Base-by-base conservation (phyloP, 2,888 invertebrate genomes). In the Fabriciana adippe region DNA sequence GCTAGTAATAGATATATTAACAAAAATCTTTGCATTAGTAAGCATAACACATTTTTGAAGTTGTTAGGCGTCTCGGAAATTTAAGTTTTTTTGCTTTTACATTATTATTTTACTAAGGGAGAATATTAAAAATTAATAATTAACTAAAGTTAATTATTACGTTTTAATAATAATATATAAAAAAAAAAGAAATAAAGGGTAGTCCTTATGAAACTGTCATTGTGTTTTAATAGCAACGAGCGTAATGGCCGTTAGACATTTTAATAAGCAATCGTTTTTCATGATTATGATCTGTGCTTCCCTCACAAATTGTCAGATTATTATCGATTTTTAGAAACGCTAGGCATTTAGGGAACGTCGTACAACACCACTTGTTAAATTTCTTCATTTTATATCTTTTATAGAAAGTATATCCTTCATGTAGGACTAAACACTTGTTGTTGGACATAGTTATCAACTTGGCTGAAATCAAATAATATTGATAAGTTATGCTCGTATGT, bases 341-440 rank as follows among this genome's bases (percentile, higher is more conserved):
- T 31, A 53, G 45, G 66, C 74, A 75, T 31, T 69, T 74, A 2
- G 75, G 71, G n/a, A 66, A 71, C 6, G 68, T 64, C 0, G 81
- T 82, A 60, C 83, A 84, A 26, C 68, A 70, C 81, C 83, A 83
- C 11, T 72, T 74, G n/a, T 64, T 35, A 53, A 69, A 64, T 14
- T 55, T 66, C 26, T 69, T 73, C 21, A 72, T 55, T 3, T 55
- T 51, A 57, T 79, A 76, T 31, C 74, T 71, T 31, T 73, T 73
- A 65, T 70, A 75, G 64, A 74, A 78, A 1, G 77, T 75, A 54
- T 76, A 74, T 11, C 72, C 72, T 2, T 73, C 64, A 62, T 72
- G 68, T 16, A 75, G 31, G 2, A 78, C 56, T 59, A 73, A 61
- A 1, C 64, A 71, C 16, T 77, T 79, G 0, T 77, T 78, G 5